Percentiles rank a stretch among this genome's conserved stretches.
Evolutionary conservation across 2,888 invertebrate genomes (phyloP).

Genomic region (Anaspis maculata): DNA sequence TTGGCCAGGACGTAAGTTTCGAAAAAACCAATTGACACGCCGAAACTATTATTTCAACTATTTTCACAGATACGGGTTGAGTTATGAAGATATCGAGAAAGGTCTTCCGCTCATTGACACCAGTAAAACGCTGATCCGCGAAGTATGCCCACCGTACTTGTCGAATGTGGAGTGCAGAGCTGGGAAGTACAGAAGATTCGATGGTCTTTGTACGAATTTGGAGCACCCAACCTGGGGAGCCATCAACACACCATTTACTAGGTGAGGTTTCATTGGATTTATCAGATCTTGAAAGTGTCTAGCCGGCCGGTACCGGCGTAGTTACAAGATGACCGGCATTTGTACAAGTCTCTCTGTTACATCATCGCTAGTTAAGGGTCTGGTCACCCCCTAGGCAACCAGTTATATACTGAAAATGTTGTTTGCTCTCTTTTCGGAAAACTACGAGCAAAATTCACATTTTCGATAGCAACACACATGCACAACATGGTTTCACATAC

Average conservation of each 20-base stretch:
- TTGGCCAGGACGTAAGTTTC: slow-evolving; percentile 67
- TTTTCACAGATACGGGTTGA: slow-evolving; percentile 66
- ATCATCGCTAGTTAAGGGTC: no score
- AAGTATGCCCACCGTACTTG: slow-evolving; percentile 80
- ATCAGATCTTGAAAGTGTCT: no score
- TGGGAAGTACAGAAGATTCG: slow-evolving; percentile 78
- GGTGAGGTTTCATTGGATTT: slow-evolving; percentile 46
- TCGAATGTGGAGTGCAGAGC: slow-evolving; percentile 81
- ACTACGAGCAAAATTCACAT: no score
- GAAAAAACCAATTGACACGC: neutral
- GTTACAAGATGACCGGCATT: no score
- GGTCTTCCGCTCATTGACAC: slow-evolving; percentile 82
- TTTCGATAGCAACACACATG: no score
- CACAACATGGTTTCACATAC: no score
- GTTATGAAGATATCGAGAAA: slow-evolving; percentile 80
- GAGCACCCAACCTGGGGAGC: slow-evolving; percentile 87
- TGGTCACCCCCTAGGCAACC: no score
- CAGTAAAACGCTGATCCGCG: slow-evolving; percentile 75
- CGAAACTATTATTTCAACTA: slow-evolving; percentile 7
- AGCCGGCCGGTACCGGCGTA: no score
- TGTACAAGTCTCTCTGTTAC: no score
- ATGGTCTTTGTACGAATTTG: slow-evolving; percentile 84
- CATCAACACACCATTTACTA: slow-evolving; percentile 74
- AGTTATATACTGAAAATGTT: no score
- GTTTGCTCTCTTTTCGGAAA: no score